Evolutionary conservation across 2,888 invertebrate species (phyloP), one percentile per base, ranked within the genome.

Genomic region (Aphelenchoides bicaudatus): DNA sequence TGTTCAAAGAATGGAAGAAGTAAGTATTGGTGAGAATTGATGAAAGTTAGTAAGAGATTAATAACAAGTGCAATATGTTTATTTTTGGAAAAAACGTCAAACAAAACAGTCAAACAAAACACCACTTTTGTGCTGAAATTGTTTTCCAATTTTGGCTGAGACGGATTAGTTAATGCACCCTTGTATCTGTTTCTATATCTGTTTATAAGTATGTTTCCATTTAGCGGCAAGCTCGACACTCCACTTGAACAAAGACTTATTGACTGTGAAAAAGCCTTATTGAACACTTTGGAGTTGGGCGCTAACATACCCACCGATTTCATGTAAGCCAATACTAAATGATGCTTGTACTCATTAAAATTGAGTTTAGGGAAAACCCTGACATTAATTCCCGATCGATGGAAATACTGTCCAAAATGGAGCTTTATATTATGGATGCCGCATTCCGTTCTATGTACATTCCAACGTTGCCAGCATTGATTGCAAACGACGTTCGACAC

Each of bases 1-100:
- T 51, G 52, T 51, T 19, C 3, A 51, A 51, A 39, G 52, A 51
- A 29, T 51, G 23, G 19, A 51, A 51, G 25, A 51, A 19, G 52
- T 51, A 23, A 3, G 52, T 48, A 34, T 16, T 21, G 16, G 10
- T 21, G 43, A 19, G 16, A 25, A n/a, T 6, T 6, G 21, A 8
- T 21, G 43, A n/a, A 43, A 43, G n/a, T n/a, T n/a, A n/a, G n/a
- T n/a, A n/a, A n/a, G n/a, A n/a, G n/a, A n/a, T n/a, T n/a, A n/a
- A n/a, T n/a, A n/a, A n/a, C n/a, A n/a, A n/a, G 38, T 19, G 19
- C 38, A 37, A 19, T 37, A 19, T 19, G 19, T 2, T 37, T 37
- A 2, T n/a, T 37, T 37, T 37, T 16, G 16, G 2, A 37, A 37
- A 37, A 37, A 37, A 1, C 2, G 16, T 2, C 38, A 1, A 37